phyloP scores from a whole-genome alignment of 2,888 invertebrate genomes.

The Drosophila setosimentum region DNA sequence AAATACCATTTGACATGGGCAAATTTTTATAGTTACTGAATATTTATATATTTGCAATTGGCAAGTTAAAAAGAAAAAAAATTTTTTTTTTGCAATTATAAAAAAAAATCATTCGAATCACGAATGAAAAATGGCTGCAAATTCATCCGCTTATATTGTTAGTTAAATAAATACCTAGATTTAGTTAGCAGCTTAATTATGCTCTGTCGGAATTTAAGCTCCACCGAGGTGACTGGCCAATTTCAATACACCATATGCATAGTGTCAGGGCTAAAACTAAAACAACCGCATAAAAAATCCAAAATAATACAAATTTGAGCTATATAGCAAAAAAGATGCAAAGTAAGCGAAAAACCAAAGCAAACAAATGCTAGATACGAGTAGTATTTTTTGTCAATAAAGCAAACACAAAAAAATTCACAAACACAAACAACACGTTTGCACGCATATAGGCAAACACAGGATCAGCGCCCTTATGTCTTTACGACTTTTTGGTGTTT shows the following conservation, averaged over 20 bases:
- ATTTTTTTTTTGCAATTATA: no score
- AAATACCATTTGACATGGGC: background rate
- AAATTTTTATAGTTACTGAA: background rate
- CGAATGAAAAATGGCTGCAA: background rate
- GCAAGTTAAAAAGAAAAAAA: background rate
- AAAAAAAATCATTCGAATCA: background rate
- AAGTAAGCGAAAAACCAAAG: constrained; percentile 23
- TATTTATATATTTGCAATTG: background rate
- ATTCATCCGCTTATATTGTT: constrained; percentile 9
- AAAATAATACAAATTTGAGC: constrained; percentile 4
- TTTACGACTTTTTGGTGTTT: constrained; percentile 64
- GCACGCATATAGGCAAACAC: constrained; percentile 56
- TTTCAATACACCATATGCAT: constrained; percentile 32
- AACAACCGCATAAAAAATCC: constrained; percentile 5
- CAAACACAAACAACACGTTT: constrained; percentile 12
- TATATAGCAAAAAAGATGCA: constrained; percentile 9
- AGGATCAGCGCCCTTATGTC: constrained; percentile 52
- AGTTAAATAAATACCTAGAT: constrained; percentile 38
- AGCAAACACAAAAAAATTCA: constrained; percentile 51
- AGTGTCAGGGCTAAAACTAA: constrained; percentile 20
- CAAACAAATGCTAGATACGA: constrained; percentile 34
- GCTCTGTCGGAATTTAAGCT: constrained; percentile 15
- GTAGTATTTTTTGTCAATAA: constrained; percentile 62
- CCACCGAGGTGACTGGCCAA: constrained; percentile 19
- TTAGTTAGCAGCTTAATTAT: constrained; percentile 28